phyloP scores from a whole-genome alignment of 2,888 invertebrate species.

The Sinohyriopsis cumingii region DNA sequence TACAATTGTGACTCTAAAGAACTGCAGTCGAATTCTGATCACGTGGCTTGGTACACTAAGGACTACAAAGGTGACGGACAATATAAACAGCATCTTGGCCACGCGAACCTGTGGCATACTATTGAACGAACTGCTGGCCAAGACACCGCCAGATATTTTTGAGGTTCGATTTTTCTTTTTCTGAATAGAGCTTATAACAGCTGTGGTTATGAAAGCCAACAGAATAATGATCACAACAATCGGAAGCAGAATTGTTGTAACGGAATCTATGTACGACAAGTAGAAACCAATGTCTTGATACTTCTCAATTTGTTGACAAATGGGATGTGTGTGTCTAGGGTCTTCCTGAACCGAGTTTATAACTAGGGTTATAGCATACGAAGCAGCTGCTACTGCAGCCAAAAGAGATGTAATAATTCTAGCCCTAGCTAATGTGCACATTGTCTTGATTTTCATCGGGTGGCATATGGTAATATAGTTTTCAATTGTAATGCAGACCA shows the following conservation, averaged over 20 bases:
- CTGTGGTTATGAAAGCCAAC: slow-evolving; percentile 35
- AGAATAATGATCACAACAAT: slow-evolving; percentile 35
- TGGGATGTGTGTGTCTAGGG: slow-evolving; percentile 6
- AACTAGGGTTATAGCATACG: slow-evolving; percentile 22
- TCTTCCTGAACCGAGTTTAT: slow-evolving; percentile 24
- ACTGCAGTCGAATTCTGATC: slow-evolving; percentile 31
- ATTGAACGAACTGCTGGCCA: slow-evolving; percentile 9
- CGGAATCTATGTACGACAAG: slow-evolving; percentile 38
- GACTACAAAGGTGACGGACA: slow-evolving; percentile 39
- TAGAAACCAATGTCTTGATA: slow-evolving; percentile 15
- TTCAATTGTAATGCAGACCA: slow-evolving; percentile 88
- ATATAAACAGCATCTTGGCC: slow-evolving; percentile 44
- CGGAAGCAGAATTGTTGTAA: slow-evolving; percentile 39
- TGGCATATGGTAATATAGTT: slow-evolving; percentile 78
- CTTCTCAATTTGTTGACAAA: slow-evolving; percentile 17
- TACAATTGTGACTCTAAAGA: slow-evolving; percentile 16
- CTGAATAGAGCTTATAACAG: slow-evolving; percentile 35
- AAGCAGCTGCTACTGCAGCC: too few relatives aligned
- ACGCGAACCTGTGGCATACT: slow-evolving; percentile 47
- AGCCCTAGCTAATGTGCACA: slow-evolving; percentile 54
- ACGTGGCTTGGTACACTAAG: slow-evolving; percentile 48
- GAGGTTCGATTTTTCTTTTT: slow-evolving; percentile 33
- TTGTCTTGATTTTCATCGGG: slow-evolving; percentile 46
- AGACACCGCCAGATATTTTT: slow-evolving; percentile 14
- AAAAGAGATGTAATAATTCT: slow-evolving; percentile 26